These are phyloP conservation scores for Hylaeus anthracinus DNA, from an alignment of 1,140 invertebrate genomes.

Conservation along the genomic window DNA sequence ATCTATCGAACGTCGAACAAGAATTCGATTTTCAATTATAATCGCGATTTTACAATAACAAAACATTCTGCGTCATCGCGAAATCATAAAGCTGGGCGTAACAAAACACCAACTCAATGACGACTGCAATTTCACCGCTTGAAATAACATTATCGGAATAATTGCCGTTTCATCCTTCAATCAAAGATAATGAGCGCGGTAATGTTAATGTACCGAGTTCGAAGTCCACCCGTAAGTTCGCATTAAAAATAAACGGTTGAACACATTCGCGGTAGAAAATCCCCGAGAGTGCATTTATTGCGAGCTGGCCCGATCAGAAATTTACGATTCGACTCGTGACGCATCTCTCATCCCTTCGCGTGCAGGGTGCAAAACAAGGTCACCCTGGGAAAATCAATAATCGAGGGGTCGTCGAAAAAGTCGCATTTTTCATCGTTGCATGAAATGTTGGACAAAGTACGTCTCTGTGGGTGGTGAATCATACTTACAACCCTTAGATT, in stretches of 20 bases:
- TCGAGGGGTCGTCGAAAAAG: not conserved
- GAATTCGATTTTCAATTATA: too few species aligned
- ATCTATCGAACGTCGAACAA: too few species aligned
- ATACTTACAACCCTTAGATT: too few species aligned
- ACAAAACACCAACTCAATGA: not conserved
- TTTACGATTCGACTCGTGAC: not conserved
- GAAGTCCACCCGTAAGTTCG: not conserved
- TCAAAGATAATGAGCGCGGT: not conserved
- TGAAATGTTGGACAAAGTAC: too few species aligned
- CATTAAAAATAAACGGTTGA: not conserved
- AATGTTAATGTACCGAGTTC: not conserved
- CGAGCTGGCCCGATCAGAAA: not conserved
- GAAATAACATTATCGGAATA: not conserved
- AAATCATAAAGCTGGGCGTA: too few species aligned
- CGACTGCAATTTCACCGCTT: not conserved
- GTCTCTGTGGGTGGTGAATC: too few species aligned
- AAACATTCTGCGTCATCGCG: too few species aligned
- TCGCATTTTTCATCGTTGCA: not conserved
- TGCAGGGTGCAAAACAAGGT: conserved; percentile 7
- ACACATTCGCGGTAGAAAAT: not conserved
- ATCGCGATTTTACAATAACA: too few species aligned
- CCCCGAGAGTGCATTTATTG: not conserved
- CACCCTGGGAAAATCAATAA: conserved; percentile 32
- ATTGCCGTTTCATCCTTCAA: not conserved
- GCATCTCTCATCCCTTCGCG: too few species aligned